Base-by-base conservation (phyloP, 2,888 invertebrate species). In the Chelonus formosanus region DNA sequence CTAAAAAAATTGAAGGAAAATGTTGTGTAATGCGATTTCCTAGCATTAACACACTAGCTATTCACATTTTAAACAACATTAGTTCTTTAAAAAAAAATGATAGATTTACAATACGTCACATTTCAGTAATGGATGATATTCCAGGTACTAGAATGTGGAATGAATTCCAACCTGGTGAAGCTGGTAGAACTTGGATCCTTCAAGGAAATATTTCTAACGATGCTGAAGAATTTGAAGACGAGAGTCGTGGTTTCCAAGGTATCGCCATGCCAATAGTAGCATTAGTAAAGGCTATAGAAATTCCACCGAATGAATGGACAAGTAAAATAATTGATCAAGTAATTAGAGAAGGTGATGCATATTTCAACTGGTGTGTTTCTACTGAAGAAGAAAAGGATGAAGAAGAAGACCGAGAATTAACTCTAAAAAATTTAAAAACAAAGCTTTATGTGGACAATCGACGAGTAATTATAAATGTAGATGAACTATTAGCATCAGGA, bases 181-280 rank as follows among this genome's bases (percentile, higher is more conserved):
- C 65, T 0, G 79, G 79, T 0, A 78, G 75, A 20, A 80, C 76
- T 1, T 83, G 82, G 82, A 67, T 82, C 3, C 70, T 83, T 6
- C 74, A 63, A 3, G 83, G 82, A 0, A 69, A 36, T 1, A 76
- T 78, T 3, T 71, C 79, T 3, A 76, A 74, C 62, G 67, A 75
- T 1, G 70, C 76, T n/a, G 80, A 80, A 3, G 68, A 54, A 1
- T 78, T 86, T 64, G 75, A 78, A 0, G 78, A 82, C 1, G 79
- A 82, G 34, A 83, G 78, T 3, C 77, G 82, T 53, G 86, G 86
- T 20, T 70, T 72, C 20, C 87, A 87, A 71, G 85, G 86, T 5
- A 80, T 86, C 0, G 84, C 86, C 2, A 85, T 83, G 61, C 82
- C 85, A 5, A 76, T 85, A 0, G 77, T 84, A 3, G 83, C 83